Base-by-base conservation (phyloP, 2,888 invertebrate genomes). In the Epinotia demarniana region DNA sequence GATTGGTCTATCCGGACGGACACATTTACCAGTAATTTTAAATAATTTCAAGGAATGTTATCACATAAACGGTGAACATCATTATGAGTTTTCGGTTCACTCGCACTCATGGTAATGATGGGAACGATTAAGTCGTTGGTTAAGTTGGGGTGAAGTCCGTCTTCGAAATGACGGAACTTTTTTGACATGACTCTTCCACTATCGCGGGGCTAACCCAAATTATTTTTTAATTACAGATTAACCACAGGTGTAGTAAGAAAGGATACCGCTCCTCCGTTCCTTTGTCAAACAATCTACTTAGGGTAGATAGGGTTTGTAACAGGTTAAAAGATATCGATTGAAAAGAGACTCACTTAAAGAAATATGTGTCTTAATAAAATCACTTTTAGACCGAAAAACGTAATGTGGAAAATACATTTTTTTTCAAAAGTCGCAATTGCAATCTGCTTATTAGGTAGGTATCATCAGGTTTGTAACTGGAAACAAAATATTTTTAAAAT, bases 31-130 rank as follows among this genome's bases (percentile, higher is more conserved):
- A 69, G 43, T 57, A 6, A 39, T 13, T 57, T n/a, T 16, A 43
- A 39, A 46, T 49, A 6, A 46, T 77, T 69, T 72, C 57, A 75
- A 73, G 60, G 74, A 74, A 77, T 61, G 74, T 76, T 72, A 79
- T 79, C 79, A 19, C 18, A 19, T 61, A 81, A 80, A 83, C 70
- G 81, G 77, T 79, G 77, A 73, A 70, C 58, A 72, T 75, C 78
- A 79, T 80, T 81, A 68, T 78, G 79, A 81, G 74, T 46, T 74
- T 53, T 66, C 49, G 23, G 75, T 75, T 19, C 66, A 9, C 69
- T 63, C 39, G 23, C 55, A 74, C 69, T 70, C 33, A 55, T 19
- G 27, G 46, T 57, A 58, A 66, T 75, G 70, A 53, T 70, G 70
- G 74, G 33, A 53, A 75, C 62, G n/a, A 66, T 75, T 64, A 64